phyloP scores from a whole-genome alignment of 1,140 invertebrate species.

The Rhysida immarginata region DNA sequence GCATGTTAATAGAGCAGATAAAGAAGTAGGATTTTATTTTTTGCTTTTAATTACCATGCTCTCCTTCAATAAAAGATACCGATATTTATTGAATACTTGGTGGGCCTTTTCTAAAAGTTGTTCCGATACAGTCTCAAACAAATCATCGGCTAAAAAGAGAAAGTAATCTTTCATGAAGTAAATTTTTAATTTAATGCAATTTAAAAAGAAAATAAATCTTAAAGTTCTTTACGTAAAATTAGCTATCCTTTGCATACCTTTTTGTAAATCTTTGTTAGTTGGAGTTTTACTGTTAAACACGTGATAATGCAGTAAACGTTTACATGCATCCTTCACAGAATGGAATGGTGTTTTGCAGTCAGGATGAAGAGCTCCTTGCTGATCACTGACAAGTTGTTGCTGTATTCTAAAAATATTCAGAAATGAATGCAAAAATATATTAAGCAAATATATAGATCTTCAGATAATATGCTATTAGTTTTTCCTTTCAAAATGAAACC shows the following conservation, averaged over 20 bases:
- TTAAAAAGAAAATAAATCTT: not conserved
- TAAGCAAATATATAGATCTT: too few species aligned
- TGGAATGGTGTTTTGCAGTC: slow-evolving; percentile 59
- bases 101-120: slow-evolving; percentile 56
- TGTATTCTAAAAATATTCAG: slow-evolving; percentile 49
- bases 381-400: slow-evolving; percentile 59
- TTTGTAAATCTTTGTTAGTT: slow-evolving; percentile 46
- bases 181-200: not conserved
- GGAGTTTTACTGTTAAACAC: slow-evolving; percentile 54
- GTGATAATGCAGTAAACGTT: slow-evolving; percentile 63
- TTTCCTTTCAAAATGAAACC: too few species aligned
- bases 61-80: slow-evolving; percentile 59
- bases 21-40: not conserved
- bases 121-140: slow-evolving; percentile 55
- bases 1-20: slow-evolving; percentile 1
- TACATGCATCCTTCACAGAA: slow-evolving; percentile 56
- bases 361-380: slow-evolving; percentile 54
- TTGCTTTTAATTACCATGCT: slow-evolving; percentile 53
- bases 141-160: slow-evolving; percentile 42
- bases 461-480: too few species aligned
- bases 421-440: too few species aligned
- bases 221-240: too few species aligned
- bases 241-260: too few species aligned
- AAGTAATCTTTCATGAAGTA: slow-evolving; percentile 1
- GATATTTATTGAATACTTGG: slow-evolving; percentile 60